phyloP scores from a whole-genome alignment of 2,888 invertebrate genomes.

The Philereme transversata region DNA sequence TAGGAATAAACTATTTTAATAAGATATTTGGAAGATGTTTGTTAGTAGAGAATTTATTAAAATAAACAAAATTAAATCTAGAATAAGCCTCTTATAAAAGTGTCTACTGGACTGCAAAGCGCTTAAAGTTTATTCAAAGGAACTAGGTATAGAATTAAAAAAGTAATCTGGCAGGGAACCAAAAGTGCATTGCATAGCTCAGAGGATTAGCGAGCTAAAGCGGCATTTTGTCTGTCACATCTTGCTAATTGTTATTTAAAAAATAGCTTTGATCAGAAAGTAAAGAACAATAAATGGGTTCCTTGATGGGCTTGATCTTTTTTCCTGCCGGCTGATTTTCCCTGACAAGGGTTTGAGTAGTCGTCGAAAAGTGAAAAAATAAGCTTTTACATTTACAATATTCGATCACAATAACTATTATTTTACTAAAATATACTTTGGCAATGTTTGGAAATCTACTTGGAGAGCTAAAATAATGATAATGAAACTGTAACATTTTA shows the following conservation, averaged over 20 bases:
- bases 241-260: constrained; percentile 20
- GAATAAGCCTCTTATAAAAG: constrained; percentile 7
- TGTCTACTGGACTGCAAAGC: constrained; percentile 7
- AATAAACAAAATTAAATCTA: neutral
- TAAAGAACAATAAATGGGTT: constrained; percentile 8
- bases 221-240: constrained; percentile 22
- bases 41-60: neutral
- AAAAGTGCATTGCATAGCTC: constrained; percentile 26
- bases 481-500: too few species aligned
- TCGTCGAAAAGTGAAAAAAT: constrained; percentile 6
- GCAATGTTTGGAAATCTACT: neutral
- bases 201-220: constrained; percentile 26
- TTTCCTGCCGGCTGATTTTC: constrained; percentile 11
- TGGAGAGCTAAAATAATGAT: too few species aligned
- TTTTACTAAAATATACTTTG: too few species aligned
- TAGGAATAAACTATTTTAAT: too few species aligned
- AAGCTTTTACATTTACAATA: neutral
- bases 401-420: too few species aligned
- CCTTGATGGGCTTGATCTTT: constrained; percentile 5
- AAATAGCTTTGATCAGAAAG: constrained; percentile 15
- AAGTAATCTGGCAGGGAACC: constrained; percentile 30
- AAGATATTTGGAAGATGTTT: too few species aligned
- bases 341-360: constrained; percentile 18
- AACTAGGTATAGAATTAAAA: constrained; percentile 17
- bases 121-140: constrained; percentile 17